Evolutionary conservation across 1,140 invertebrate species (phyloP), one percentile per base, ranked within the genome.

Genomic region (Lepidurus packardi): DNA sequence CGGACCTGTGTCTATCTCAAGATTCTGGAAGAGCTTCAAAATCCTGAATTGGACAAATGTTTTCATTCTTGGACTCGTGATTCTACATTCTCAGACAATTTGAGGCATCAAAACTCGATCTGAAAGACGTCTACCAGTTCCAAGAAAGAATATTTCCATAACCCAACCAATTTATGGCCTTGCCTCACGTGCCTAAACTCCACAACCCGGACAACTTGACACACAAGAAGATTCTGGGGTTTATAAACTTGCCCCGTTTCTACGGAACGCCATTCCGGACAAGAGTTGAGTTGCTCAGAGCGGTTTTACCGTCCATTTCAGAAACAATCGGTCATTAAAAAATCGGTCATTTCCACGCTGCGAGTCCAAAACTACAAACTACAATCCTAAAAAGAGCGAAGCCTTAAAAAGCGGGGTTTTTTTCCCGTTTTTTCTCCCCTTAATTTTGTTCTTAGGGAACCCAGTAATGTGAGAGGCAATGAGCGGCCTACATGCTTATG

Each of bases 1-100:
- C 21, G 5, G 53, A 65, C 53, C 53, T 10, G 21, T 65, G 16
- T 65, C 53, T 7, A 21, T 7, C 21, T 21, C 21, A 13, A 65
- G 21, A n/a, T 65, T 65, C n/a, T 65, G 53, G 53, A 65, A 65
- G 53, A 65, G 53, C 53, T 65, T 65, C n/a, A 65, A 65, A 65
- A 65, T 65, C 53, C 21, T 9, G 16, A 47, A 47, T 21, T 65
- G 53, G 21, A 5, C 16, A 65, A 65, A 2, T 6, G 47, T 65
- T 9, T n/a, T n/a, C 11, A 65, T 65, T 65, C 47, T 65, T n/a
- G 21, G 47, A 25, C 53, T 65, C 53, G 21, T 21, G 9, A 65
- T 7, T 13, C 16, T 7, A 65, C 6, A 65, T 65, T 65, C 3
- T 9, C 13, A 21, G 21, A 65, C 16, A 65, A 65, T n/a, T 9